phyloP scores from a whole-genome alignment of 2,113 vertebrate genomes.

The Scomber japonicus region DNA sequence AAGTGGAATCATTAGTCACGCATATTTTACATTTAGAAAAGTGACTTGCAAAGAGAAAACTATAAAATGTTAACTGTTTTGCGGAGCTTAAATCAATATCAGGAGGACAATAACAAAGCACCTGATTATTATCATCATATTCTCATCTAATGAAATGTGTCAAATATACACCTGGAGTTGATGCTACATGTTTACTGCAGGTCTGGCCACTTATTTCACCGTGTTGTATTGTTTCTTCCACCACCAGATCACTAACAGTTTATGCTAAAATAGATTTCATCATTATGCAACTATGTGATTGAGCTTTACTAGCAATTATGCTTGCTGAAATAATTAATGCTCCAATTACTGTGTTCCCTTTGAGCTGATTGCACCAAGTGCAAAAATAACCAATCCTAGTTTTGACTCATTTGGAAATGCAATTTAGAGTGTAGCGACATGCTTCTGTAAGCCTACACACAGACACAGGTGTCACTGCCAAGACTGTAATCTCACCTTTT shows the following conservation, averaged over 20 bases:
- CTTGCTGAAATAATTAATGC: constrained; percentile 79
- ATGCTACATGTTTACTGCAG: constrained; percentile 30
- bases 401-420: constrained; percentile 75
- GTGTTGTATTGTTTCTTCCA: constrained; percentile 55
- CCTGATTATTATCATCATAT: constrained; percentile 1
- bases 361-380: constrained; percentile 77
- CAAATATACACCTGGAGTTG: constrained; percentile 34
- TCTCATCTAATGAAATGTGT: constrained; percentile 24
- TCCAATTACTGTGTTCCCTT: constrained; percentile 77
- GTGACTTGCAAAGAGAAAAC: background rate
- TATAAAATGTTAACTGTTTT: constrained; percentile 8
- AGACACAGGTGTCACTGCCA: constrained; percentile 66
- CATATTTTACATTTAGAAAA: background rate
- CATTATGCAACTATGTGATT: constrained; percentile 79
- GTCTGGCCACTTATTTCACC: constrained; percentile 34
- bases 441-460: constrained; percentile 56
- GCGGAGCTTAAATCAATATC: background rate
- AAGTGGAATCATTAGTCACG: background rate
- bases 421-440: constrained; percentile 66
- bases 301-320: constrained; percentile 74
- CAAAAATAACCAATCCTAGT: constrained; percentile 77
- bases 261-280: constrained; percentile 67
- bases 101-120: constrained; percentile 8
- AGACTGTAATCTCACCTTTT: constrained; percentile 5
- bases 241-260: constrained; percentile 50